Evolutionary conservation across 1,140 invertebrate species (phyloP).

Genomic region (Caenorhabditis tropicalis): DNA sequence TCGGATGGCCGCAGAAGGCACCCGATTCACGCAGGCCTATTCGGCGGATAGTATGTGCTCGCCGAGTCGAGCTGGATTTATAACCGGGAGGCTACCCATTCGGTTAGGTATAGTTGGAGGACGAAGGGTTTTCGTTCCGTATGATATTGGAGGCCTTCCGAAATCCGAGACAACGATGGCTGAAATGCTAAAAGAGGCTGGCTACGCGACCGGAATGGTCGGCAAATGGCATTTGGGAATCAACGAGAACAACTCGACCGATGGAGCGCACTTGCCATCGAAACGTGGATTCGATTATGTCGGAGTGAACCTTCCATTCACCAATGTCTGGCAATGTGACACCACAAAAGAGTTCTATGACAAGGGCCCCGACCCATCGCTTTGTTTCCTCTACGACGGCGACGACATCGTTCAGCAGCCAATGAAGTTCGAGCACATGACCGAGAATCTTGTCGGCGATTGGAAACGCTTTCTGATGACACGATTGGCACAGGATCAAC

Average conservation of each 20-base stretch:
- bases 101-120: slow-evolving; percentile 60
- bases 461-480: slow-evolving; percentile 69
- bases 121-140: slow-evolving; percentile 56
- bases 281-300: slow-evolving; percentile 66
- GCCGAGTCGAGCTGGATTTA: slow-evolving; percentile 69
- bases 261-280: slow-evolving; percentile 65
- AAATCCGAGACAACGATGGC: slow-evolving; percentile 61
- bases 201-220: slow-evolving; percentile 61
- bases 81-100: slow-evolving; percentile 64
- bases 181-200: slow-evolving; percentile 59
- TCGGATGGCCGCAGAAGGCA: slow-evolving; percentile 63
- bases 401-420: slow-evolving; percentile 72
- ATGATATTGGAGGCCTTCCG: slow-evolving; percentile 62
- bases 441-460: slow-evolving; percentile 68
- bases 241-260: slow-evolving; percentile 64
- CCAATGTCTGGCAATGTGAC: slow-evolving; percentile 70
- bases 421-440: slow-evolving; percentile 68
- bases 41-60: slow-evolving; percentile 71
- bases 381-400: slow-evolving; percentile 70
- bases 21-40: slow-evolving; percentile 70
- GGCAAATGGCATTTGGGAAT: slow-evolving; percentile 71
- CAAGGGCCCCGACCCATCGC: slow-evolving; percentile 53
- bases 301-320: slow-evolving; percentile 68
- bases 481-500: slow-evolving; percentile 53
- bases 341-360: slow-evolving; percentile 58